These are phyloP conservation scores for Lamellibrachia luymesi DNA, from an alignment of 1,140 invertebrate genomes.

Conservation along the genomic window DNA sequence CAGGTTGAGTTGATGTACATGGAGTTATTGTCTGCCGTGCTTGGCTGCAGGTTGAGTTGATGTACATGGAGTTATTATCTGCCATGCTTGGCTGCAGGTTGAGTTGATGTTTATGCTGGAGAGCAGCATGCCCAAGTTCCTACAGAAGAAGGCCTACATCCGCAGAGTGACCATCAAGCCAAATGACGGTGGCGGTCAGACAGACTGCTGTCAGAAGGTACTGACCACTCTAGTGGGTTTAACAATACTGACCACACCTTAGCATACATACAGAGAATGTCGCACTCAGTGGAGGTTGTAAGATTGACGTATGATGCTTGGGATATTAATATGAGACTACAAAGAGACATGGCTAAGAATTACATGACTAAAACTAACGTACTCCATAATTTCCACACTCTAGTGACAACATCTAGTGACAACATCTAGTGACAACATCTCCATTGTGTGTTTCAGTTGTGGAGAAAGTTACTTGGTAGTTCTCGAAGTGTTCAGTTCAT, in stretches of 20 bases:
- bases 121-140: slow-evolving; percentile 29
- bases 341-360: too few relatives aligned
- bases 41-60: too few relatives aligned
- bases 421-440: not conserved
- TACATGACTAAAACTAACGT: too few relatives aligned
- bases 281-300: too few relatives aligned
- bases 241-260: not conserved
- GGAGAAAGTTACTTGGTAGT: slow-evolving; percentile 6
- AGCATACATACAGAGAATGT: too few relatives aligned
- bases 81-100: slow-evolving; percentile 12
- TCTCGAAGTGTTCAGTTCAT: slow-evolving; percentile 27
- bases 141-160: slow-evolving; percentile 26
- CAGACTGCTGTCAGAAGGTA: not conserved
- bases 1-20: too few relatives aligned
- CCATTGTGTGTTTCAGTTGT: not conserved
- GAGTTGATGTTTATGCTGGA: slow-evolving; percentile 32
- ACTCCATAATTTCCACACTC: not conserved
- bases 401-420: not conserved
- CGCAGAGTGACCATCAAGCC: slow-evolving; percentile 24
- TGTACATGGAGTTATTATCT: too few relatives aligned
- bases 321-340: too few relatives aligned
- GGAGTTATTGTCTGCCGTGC: too few relatives aligned
- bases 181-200: slow-evolving; percentile 14
- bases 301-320: too few relatives aligned
- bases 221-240: not conserved